phyloP scores from a whole-genome alignment of 1,140 invertebrate species.

The Trissolcus basalis region DNA sequence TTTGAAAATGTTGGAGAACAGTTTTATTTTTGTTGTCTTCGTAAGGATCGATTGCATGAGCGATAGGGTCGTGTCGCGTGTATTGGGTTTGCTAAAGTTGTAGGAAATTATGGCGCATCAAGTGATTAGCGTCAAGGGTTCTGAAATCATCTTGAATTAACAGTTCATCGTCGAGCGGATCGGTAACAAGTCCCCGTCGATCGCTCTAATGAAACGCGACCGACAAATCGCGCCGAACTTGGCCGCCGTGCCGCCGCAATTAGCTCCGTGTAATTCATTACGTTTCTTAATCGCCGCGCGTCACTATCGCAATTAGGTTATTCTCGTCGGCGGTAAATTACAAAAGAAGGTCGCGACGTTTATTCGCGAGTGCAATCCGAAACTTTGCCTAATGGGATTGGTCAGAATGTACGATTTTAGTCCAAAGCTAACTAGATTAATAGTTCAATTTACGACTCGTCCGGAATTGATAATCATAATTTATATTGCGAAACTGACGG shows the following conservation, averaged over 20 bases:
- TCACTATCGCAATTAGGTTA: slow-evolving; percentile 59
- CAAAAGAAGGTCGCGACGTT: slow-evolving; percentile 56
- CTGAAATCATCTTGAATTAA: slow-evolving; percentile 11
- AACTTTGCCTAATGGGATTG: slow-evolving; percentile 20
- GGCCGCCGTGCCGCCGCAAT: slow-evolving; percentile 45
- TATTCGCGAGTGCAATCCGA: slow-evolving; percentile 35
- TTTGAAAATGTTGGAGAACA: too few relatives aligned
- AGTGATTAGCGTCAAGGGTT: too few relatives aligned
- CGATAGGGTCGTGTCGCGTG: too few relatives aligned
- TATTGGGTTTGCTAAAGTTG: background rate
- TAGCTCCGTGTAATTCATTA: slow-evolving; percentile 56
- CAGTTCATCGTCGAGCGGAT: slow-evolving; percentile 54
- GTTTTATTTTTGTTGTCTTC: too few relatives aligned
- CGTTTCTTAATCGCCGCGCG: slow-evolving; percentile 56
- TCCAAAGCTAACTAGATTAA: slow-evolving; percentile 12
- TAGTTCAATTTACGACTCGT: slow-evolving; percentile 47
- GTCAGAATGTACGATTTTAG: slow-evolving; percentile 12
- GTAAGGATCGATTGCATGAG: too few relatives aligned
- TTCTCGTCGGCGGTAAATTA: slow-evolving; percentile 57
- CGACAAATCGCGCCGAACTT: slow-evolving; percentile 50
- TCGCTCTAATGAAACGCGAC: slow-evolving; percentile 17
- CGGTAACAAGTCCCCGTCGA: slow-evolving; percentile 14
- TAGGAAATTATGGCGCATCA: background rate
- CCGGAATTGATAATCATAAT: slow-evolving; percentile 44
- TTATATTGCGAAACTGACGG: slow-evolving; percentile 9